phyloP scores from a whole-genome alignment of 2,797 vertebrate genomes.

The Pelochelys cantorii region DNA sequence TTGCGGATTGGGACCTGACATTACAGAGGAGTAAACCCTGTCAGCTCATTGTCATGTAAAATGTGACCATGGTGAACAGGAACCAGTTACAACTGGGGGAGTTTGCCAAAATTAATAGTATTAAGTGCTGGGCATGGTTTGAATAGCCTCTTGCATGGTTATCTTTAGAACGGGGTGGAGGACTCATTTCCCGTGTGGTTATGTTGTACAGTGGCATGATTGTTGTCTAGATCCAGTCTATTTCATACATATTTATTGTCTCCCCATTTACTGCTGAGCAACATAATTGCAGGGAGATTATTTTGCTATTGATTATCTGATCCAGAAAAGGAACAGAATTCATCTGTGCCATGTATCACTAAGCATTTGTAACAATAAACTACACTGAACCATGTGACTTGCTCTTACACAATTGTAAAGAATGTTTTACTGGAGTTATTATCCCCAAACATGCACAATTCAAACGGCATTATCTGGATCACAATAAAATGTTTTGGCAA shows the following conservation, averaged over 20 bases:
- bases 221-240: conserved; percentile 28
- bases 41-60: neutral
- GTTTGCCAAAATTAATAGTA: neutral
- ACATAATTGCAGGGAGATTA: conserved; percentile 65
- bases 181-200: neutral
- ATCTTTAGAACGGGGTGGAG: neutral
- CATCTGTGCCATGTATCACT: conserved; percentile 65
- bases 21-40: neutral
- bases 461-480: conserved; percentile 66
- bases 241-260: conserved; percentile 60
- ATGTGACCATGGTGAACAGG: neutral
- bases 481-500: conserved; percentile 69
- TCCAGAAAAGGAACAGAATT: conserved; percentile 63
- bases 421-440: conserved; percentile 69
- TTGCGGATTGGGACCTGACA: neutral
- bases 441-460: conserved; percentile 56
- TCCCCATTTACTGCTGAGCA: conserved; percentile 57
- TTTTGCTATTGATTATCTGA: conserved; percentile 74
- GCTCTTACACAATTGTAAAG: conserved; percentile 71
- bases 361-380: conserved; percentile 67
- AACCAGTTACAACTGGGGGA: neutral
- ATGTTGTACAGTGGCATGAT: conserved; percentile 6
- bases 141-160: neutral
- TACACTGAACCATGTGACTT: conserved; percentile 65
- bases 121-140: neutral